Base-by-base conservation (phyloP, 64 coral and sea anemone species). In the Montipora sp. region DNA sequence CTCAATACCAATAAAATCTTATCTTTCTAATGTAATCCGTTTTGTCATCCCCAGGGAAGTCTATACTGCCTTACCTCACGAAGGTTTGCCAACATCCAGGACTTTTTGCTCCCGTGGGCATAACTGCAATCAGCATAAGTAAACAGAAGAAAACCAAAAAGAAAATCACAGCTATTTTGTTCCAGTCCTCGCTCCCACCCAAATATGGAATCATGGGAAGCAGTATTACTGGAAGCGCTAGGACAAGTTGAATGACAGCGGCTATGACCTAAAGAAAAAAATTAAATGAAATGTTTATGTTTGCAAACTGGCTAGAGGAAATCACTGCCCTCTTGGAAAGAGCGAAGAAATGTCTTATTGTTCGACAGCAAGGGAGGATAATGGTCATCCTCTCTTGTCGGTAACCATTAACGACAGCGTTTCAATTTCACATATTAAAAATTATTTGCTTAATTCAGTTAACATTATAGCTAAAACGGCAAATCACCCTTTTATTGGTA, bases 51-150 rank as follows among this genome's bases (percentile, higher is more conserved):
- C 53, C 53, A 57, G 53, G 3, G 53, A 0, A 36, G 36, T 36
- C 36, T 2, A 36, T 36, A 36, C 2, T 63, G 14, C 8, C 78
- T 23, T 80, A 96, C 95, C 95, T 96, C 19, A 78, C 79, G 22
- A 96, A 53, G 48, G 80, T 94, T 19, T 94, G 83, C 77, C 87
- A 13, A 36, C 76, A 87, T 44, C 77, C 75, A 23, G 92, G 95
- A 45, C 88, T 88, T 12, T 59, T 20, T 19, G 24, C 36, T 4
- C 95, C 92, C 8, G 92, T 96, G 21, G 77, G 89, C 14, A 91
- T 57, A 2, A 94, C 23, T 3, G 95, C 68, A 12, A 94, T 87
- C 1, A 96, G 48, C 9, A 89, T 81, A 27, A 94, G 36, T 18
- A 94, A 7, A 10, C 8, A 45, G 9, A 91, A 8, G 5, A 96